Evolutionary conservation across 53 echinoderm and acorn worm species (phyloP), one percentile per base, ranked within the genome.

Genomic region (Paracentrotus lividus): DNA sequence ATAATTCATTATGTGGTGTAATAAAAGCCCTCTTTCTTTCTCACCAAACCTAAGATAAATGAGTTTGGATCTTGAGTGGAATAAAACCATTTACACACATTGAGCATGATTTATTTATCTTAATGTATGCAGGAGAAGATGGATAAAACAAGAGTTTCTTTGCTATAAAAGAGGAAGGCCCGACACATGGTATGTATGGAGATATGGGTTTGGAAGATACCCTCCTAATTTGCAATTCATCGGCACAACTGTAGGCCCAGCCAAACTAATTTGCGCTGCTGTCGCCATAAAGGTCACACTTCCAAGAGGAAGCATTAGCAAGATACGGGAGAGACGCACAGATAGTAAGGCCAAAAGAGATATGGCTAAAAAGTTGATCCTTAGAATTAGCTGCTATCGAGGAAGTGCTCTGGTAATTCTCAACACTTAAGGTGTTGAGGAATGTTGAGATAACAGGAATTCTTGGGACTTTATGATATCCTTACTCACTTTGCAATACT

Each of bases 201-300:
- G 86, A 86, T 56, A 56, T 16, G 86, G 29, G 86, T 34, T 86
- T 34, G 33, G 26, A 29, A 86, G 86, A 55, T 42, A 14, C 34
- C 58, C 60, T 89, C n/a, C 89, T 89, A 89, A 89, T 89, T 89
- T 89, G 65, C 89, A 89, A 89, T 89, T 89, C 89, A 89, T 89
- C 43, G 65, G 89, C 89, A 89, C 89, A 89, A 89, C 65, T 89
- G 89, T 64, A 59, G 65, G 44, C 36, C 64, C 89, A 89, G 89
- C 89, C 89, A 57, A 64, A 57, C 89, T 89, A 89, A 89, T 89
- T 59, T 89, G 89, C 58, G 59, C 60, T 64, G 61, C 60, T 89
- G 89, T 89, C 60, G 32, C 44, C 44, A 64, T 64, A 89, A 89
- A 89, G 89, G 89, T 89, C 89, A 89, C 64, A 43, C 66, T 65